Evolutionary conservation across 2,797 vertebrate species (phyloP), one percentile per base, ranked within the genome.

Genomic region (Mus minutoides): DNA sequence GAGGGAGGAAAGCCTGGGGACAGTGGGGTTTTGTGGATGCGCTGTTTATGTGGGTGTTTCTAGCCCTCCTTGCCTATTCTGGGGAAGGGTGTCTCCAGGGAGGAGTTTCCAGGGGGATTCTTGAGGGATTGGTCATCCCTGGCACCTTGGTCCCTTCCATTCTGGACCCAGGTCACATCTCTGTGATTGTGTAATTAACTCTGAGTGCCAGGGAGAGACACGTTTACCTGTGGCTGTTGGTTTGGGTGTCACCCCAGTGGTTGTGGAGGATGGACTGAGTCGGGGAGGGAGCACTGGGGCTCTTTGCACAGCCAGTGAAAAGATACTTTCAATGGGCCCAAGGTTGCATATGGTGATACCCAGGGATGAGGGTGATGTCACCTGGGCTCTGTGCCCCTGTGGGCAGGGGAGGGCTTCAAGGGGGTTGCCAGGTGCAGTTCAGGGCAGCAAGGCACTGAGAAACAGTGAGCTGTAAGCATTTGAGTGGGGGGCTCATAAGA

Each of bases 1-100:
- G 0, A 7, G 88, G 94, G 91, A 96, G 96, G 93, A 85, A 96
- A 86, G 86, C 91, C 31, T 2, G 22, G 97, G 98, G 95, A 98
- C 97, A 97, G 78, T 0, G 0, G 71, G 6, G 9, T 92, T 97
- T 83, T 98, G 98, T 98, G 96, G 94, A 83, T 86, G 31, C 52
- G 58, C 0, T 91, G 95, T 97, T 96, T 90, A 4, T 52, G 1
- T 10, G 86, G 79, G 88, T 96, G 93, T 86, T 92, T 85, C 86
- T 94, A 60, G 75, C 95, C 92, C 93, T 88, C 40, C 67, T 7
- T 4, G 98, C 97, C 98, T 98, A 97, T 98, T 98, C 98, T 97
- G 77, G 95, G 94, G 31, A 46, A 94, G 91, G 79, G 86, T 89
- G 89, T 91, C 96, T 95, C 3, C 0, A 0, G 6, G 82, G 83